A percentile compares a stretch with the other conserved stretches of the same genome.
These are phyloP conservation scores for Penaeus indicus DNA, from an alignment of 1,140 invertebrate genomes.

Conservation along the genomic window DNA sequence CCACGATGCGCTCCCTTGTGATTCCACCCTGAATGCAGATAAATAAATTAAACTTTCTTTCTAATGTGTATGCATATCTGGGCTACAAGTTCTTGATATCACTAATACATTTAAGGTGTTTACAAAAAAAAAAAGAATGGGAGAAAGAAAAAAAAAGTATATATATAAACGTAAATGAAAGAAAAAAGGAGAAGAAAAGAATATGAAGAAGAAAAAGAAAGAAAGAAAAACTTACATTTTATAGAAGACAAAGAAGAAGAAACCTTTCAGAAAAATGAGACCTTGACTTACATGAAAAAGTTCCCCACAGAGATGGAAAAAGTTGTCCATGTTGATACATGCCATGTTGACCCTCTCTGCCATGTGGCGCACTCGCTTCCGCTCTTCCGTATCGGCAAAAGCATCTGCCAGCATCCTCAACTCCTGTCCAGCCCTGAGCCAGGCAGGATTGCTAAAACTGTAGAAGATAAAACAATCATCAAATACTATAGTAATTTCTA, in stretches of 20 bases:
- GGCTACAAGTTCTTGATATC: too few relatives aligned
- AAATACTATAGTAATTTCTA: background rate
- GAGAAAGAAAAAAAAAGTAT: too few relatives aligned
- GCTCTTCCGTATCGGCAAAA: constrained; percentile 68
- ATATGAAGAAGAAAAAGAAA: too few relatives aligned
- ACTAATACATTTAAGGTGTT: too few relatives aligned
- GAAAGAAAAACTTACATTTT: too few relatives aligned
- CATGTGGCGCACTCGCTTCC: constrained; percentile 67
- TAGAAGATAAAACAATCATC: background rate
- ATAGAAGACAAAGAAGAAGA: background rate
- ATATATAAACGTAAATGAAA: too few relatives aligned
- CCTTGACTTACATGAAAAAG: constrained; percentile 57
- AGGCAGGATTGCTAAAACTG: constrained; percentile 57
- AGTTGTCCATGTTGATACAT: constrained; percentile 62
- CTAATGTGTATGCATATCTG: too few relatives aligned
- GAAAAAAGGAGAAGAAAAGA: background rate
- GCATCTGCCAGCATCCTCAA: constrained; percentile 69
- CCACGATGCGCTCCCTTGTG: constrained; percentile 70
- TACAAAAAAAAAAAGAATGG: too few relatives aligned
- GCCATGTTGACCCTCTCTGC: constrained; percentile 68
- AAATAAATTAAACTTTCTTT: too few relatives aligned
- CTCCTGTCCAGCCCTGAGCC: constrained; percentile 68
- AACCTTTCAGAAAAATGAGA: background rate
- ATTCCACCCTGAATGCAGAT: constrained; percentile 65
- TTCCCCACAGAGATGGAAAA: constrained; percentile 61